Percentiles rank a stretch among this genome's conserved stretches.
These are phyloP conservation scores for Mungos mungo DNA, from an alignment of 2,113 vertebrate genomes.

Conservation along the genomic window DNA sequence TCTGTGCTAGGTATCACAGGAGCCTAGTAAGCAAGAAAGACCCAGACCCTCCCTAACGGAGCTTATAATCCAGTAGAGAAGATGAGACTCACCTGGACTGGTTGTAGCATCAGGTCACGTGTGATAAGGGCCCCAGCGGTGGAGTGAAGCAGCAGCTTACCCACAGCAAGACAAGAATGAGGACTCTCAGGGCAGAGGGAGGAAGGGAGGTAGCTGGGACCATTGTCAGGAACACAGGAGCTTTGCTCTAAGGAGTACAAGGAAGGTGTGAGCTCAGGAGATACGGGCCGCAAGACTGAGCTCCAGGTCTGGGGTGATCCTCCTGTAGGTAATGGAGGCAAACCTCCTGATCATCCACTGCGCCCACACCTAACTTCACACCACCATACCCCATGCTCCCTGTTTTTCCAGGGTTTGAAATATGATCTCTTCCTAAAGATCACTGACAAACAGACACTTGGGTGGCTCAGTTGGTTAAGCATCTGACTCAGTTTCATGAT, in stretches of 20 bases:
- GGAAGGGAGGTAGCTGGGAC: neutral
- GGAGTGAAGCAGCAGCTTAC: neutral
- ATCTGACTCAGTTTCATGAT: too few relatives aligned
- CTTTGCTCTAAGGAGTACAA: neutral
- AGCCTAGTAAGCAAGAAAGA: neutral
- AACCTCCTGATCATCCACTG: neutral
- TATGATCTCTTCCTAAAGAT: neutral
- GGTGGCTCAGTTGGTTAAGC: too few relatives aligned
- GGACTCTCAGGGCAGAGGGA: neutral
- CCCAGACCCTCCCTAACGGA: neutral
- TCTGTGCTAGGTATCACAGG: neutral
- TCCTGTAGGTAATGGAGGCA: neutral
- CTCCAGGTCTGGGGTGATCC: neutral
- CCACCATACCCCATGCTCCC: neutral
- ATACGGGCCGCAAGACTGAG: neutral
- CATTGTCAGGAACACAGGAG: neutral
- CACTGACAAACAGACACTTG: too few relatives aligned
- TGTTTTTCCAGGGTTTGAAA: neutral
- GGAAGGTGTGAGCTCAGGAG: neutral
- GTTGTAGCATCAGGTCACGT: neutral
- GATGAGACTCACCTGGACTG: neutral
- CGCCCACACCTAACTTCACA: neutral
- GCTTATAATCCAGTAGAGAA: neutral
- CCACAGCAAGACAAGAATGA: neutral
- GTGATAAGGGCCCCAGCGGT: neutral